Percentiles rank a stretch among this genome's conserved stretches.
Evolutionary conservation across 1,140 invertebrate species (phyloP).

Genomic region (Yoshiicerus persimilis): DNA sequence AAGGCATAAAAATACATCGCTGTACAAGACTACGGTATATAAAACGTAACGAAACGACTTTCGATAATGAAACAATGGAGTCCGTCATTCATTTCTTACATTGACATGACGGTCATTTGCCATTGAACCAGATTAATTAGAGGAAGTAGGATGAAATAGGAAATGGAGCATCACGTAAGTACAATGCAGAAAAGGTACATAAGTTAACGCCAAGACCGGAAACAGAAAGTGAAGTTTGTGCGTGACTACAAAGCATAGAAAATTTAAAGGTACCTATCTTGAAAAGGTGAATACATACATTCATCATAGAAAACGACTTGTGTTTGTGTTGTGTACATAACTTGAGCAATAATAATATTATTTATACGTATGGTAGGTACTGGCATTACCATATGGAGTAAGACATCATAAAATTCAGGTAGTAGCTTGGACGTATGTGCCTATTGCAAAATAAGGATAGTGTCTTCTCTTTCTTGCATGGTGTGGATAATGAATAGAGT

Average conservation of each 20-base stretch:
- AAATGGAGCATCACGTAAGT: conserved; percentile 1
- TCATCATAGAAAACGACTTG: neutral
- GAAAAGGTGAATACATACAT: neutral
- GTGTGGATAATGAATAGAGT: neutral
- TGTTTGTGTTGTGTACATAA: neutral
- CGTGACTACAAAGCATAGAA: neutral
- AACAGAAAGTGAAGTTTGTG: neutral
- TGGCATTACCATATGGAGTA: neutral
- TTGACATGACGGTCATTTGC: neutral
- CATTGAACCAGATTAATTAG: conserved; percentile 21
- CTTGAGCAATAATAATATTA: neutral
- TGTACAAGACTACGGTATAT: too few species aligned
- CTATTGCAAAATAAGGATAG: neutral
- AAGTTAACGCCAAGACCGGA: neutral
- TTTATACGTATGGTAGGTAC: neutral
- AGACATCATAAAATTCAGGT: neutral
- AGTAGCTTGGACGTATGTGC: neutral
- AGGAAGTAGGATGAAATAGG: conserved; percentile 19
- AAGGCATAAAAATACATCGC: too few species aligned
- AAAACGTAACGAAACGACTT: neutral
- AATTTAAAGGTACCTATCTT: too few species aligned
- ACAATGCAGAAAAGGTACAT: neutral
- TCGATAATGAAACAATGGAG: neutral
- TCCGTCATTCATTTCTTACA: neutral
- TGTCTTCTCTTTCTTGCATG: neutral